Evolutionary conservation across 2,888 invertebrate species (phyloP).

Genomic region (Actias luna): DNA sequence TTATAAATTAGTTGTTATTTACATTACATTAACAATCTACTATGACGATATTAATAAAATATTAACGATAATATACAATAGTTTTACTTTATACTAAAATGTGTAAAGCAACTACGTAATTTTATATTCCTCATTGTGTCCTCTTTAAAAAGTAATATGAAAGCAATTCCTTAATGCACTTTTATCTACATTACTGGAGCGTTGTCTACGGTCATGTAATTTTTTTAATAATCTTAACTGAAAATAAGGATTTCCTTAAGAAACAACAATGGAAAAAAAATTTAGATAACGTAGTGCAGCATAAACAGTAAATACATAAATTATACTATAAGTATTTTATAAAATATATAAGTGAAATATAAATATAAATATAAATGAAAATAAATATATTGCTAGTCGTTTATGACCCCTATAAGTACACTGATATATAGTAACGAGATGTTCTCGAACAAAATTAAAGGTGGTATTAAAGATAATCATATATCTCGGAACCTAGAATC

Average conservation of each 20-base stretch:
- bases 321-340: background rate
- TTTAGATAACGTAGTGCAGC: no score
- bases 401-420: no score
- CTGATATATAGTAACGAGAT: background rate
- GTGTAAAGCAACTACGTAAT: slow-evolving; percentile 10
- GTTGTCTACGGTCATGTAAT: slow-evolving; percentile 23
- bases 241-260: background rate
- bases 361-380: no score
- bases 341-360: no score
- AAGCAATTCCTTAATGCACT: slow-evolving; percentile 72
- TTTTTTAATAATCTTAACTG: slow-evolving; percentile 23
- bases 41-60: no score
- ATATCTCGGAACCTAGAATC: background rate
- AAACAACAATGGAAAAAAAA: no score
- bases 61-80: background rate
- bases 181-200: slow-evolving; percentile 44
- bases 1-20: background rate
- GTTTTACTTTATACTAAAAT: background rate
- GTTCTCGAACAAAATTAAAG: background rate
- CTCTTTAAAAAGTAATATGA: slow-evolving; percentile 49
- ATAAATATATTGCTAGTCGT: no score
- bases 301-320: background rate
- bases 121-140: slow-evolving; percentile 9
- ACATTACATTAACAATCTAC: no score
- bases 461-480: background rate